Conservation (phyloP, 1,140 invertebrate genomes). For the Drosophila mojavensis region DNA sequence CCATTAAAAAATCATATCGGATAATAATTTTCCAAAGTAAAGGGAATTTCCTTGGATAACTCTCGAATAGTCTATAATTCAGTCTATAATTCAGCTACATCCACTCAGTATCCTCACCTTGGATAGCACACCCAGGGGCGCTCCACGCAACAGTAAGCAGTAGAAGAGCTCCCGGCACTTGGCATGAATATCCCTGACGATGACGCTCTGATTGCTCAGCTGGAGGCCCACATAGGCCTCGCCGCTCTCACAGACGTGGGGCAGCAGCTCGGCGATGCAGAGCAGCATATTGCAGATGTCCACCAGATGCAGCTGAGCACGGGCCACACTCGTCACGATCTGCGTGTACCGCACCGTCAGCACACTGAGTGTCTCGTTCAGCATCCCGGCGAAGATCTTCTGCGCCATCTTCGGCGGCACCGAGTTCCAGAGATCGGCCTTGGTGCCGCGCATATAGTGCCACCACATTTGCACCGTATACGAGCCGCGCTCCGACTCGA, state of each 20-base stretch:
- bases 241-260: slow-evolving; percentile 87
- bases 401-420: slow-evolving; percentile 92
- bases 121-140: slow-evolving; percentile 88
- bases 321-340: slow-evolving; percentile 85
- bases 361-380: slow-evolving; percentile 92
- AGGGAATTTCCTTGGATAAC: no score
- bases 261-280: slow-evolving; percentile 88
- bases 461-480: slow-evolving; percentile 93
- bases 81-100: no score
- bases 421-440: slow-evolving; percentile 91
- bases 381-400: slow-evolving; percentile 90
- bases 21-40: no score
- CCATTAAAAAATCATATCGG: no score
- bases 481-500: slow-evolving; percentile 89
- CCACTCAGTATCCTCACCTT: slow-evolving; percentile 85
- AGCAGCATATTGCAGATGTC: slow-evolving; percentile 90
- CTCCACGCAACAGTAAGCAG: slow-evolving; percentile 89
- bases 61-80: no score
- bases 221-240: slow-evolving; percentile 85
- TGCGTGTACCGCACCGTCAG: slow-evolving; percentile 90
- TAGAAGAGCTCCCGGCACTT: slow-evolving; percentile 91
- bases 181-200: slow-evolving; percentile 90
- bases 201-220: slow-evolving; percentile 86
- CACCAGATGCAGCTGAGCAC: slow-evolving; percentile 87
- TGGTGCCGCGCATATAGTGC: slow-evolving; percentile 93